Evolutionary conservation across 2,888 invertebrate genomes (phyloP).

Genomic region (Limnephilus auricula): DNA sequence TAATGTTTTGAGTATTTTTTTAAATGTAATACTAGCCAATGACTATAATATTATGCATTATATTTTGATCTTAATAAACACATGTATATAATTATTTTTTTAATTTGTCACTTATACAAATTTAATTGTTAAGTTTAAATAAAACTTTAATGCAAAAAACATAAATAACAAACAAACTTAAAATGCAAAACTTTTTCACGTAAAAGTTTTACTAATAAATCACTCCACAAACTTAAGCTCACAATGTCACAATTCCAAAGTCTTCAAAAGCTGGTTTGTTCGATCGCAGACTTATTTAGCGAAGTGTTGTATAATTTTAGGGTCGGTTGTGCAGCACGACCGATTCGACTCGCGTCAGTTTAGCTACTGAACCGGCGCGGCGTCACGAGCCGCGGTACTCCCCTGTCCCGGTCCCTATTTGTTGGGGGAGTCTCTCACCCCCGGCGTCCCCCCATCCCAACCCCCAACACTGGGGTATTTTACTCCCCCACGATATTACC

Average conservation of each 20-base stretch:
- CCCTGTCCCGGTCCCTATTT: not conserved
- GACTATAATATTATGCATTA: no score
- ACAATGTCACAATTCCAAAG: not conserved
- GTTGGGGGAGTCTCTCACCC: conserved; percentile 13
- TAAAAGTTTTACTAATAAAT: not conserved
- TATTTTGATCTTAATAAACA: not conserved
- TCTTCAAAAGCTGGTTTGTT: not conserved
- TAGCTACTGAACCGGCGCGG: conserved; percentile 33
- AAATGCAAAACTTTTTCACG: not conserved
- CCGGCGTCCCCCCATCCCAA: not conserved
- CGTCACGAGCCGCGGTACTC: not conserved
- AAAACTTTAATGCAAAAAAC: not conserved
- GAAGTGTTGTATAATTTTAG: not conserved
- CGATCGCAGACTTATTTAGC: not conserved
- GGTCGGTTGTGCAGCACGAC: not conserved
- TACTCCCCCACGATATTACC: not conserved
- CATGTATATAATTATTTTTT: not conserved
- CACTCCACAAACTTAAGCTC: not conserved
- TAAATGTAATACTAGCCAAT: not conserved
- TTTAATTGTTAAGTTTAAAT: not conserved
- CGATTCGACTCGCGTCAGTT: conserved; percentile 31
- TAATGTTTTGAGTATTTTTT: not conserved
- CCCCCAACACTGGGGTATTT: not conserved
- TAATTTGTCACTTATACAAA: not conserved
- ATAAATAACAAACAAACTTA: not conserved